A percentile compares a stretch with the other conserved stretches of the same genome.
Conservation (phyloP, 1,140 invertebrate genomes). For the Amyelois transitella region DNA sequence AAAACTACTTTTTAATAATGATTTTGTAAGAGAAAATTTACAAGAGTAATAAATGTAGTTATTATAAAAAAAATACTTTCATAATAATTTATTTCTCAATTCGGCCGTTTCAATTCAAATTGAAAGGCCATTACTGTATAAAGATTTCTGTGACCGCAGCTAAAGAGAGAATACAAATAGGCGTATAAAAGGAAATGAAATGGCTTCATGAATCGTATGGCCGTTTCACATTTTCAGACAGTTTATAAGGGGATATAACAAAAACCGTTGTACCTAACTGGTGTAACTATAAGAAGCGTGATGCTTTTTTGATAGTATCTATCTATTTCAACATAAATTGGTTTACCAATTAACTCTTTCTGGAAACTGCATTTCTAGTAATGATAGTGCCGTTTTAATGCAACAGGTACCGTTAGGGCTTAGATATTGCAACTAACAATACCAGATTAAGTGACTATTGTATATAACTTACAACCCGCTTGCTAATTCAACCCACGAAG, state of each 20-base stretch:
- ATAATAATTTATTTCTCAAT: conserved; percentile 61
- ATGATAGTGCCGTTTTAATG: too few relatives aligned
- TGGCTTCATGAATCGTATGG: conserved; percentile 53
- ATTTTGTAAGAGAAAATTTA: too few relatives aligned
- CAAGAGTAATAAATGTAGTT: too few relatives aligned
- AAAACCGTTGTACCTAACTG: not conserved
- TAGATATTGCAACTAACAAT: too few relatives aligned
- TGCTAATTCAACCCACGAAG: conserved; percentile 12
- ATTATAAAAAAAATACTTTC: conserved; percentile 44
- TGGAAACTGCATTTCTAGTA: too few relatives aligned
- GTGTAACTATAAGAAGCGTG: too few relatives aligned
- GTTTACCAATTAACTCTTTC: too few relatives aligned
- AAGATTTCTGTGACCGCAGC: conserved; percentile 58
- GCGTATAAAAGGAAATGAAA: conserved; percentile 65
- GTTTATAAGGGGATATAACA: conserved; percentile 22
- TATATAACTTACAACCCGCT: not conserved
- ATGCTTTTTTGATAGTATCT: too few relatives aligned
- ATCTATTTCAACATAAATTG: too few relatives aligned
- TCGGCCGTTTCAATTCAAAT: conserved; percentile 64
- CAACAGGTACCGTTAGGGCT: too few relatives aligned
- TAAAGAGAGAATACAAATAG: conserved; percentile 65
- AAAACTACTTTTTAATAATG: too few relatives aligned
- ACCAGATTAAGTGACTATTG: too few relatives aligned
- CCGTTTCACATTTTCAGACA: conserved; percentile 34
- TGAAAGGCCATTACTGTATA: conserved; percentile 60